Evolutionary conservation across 1,140 invertebrate genomes (phyloP), one percentile per base, ranked within the genome.

Genomic region (Centruroides vittatus): DNA sequence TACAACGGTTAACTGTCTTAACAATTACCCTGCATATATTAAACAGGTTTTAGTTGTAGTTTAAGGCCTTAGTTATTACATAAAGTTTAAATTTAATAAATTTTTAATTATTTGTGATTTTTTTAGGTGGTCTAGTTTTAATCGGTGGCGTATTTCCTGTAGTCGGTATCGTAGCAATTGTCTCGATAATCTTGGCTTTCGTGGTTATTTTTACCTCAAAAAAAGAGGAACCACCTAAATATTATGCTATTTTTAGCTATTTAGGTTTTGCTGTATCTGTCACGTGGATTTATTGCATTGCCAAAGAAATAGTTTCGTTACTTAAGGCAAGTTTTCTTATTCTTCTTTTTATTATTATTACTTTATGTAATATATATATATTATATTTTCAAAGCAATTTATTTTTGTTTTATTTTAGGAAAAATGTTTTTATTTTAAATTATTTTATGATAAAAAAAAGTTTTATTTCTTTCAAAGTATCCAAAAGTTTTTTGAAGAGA

Each of bases 241-340:
- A 76, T 66, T 55, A 77, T 61, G 55, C 64, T 13, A 70, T 66
- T 5, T 81, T 81, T 69, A 79, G 81, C 23, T 84, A 82, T 70
- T 57, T 81, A 11, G 84, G 82, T 50, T 86, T 86, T 71, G 51
- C 79, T 6, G 72, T 78, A 12, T 80, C 83, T 34, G 79, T 85
- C 61, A 65, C 82, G 35, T 82, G 82, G 76, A 83, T 86, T 48
- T 86, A 86, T 71, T 67, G 76, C 59, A 71, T 85, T 8, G 82
- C 84, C 48, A 76, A 80, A 65, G 84, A 86, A 72, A 78, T 86
- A 60, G 80, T 86, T 64, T 78, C 77, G 59, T 74, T 84, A 35
- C 71, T 86, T 34, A 68, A 76, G 56, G 73, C 75, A 70, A 65
- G 41, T 36, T 35, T 9, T 8, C 3, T 53, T 6, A 6, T 41